These are phyloP conservation scores for Caenorhabditis angaria DNA, from an alignment of 2,888 invertebrate species.

Conservation along the genomic window DNA sequence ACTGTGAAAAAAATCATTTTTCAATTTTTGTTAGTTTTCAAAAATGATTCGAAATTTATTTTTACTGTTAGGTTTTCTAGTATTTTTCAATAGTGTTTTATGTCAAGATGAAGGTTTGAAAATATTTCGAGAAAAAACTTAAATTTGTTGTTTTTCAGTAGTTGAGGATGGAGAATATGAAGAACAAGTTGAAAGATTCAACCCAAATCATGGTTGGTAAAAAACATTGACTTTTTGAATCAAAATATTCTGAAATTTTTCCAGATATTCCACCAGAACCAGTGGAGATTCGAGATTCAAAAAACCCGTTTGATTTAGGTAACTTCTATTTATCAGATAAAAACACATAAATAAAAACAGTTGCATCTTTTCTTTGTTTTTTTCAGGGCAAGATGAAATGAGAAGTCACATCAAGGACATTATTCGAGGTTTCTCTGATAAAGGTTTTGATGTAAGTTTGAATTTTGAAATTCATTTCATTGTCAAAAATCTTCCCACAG, in stretches of 20 bases:
- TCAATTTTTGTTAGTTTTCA: too few species aligned
- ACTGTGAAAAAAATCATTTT: not conserved
- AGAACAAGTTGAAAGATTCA: not conserved
- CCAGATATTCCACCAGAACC: too few species aligned
- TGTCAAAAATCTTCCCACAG: constrained; percentile 8
- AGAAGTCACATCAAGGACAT: constrained; percentile 37
- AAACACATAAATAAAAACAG: too few species aligned
- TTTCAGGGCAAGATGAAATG: constrained; percentile 22
- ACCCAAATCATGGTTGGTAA: not conserved
- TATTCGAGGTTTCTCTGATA: constrained; percentile 44
- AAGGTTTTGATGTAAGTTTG: constrained; percentile 25
- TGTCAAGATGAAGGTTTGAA: constrained; percentile 8
- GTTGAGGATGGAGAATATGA: not conserved
- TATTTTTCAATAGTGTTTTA: too few species aligned
- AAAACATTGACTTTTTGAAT: not conserved
- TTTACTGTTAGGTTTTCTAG: too few species aligned
- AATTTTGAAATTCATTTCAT: not conserved
- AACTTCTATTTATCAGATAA: not conserved
- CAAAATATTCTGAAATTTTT: too few species aligned
- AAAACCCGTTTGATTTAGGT: too few species aligned
- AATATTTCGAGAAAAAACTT: not conserved
- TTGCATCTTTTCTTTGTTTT: not conserved
- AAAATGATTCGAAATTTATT: too few species aligned
- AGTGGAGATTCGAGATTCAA: not conserved
- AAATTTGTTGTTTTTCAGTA: too few species aligned